Conservation (phyloP, 2,113 vertebrate species). For the Sardina pilchardus region DNA sequence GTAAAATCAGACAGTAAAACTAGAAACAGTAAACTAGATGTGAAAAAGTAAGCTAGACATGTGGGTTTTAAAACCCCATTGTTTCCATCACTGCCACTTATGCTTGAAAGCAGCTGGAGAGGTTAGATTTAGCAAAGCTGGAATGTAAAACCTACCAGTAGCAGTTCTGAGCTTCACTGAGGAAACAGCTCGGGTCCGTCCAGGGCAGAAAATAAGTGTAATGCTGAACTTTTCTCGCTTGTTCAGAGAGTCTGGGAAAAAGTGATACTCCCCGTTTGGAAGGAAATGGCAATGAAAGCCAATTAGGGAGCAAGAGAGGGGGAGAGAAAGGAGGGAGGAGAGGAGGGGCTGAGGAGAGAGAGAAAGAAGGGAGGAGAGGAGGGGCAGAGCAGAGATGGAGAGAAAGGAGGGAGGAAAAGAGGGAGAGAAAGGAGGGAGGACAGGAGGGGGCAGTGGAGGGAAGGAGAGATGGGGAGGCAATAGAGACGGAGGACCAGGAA, state of each 20-base stretch:
- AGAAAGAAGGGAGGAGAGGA: slow-evolving; percentile 17
- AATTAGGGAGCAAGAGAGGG: slow-evolving; percentile 62
- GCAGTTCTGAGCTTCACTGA: slow-evolving; percentile 30
- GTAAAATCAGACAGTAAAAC: neutral
- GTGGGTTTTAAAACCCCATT: neutral
- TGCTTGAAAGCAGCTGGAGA: neutral
- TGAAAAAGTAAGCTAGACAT: neutral
- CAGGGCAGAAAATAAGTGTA: slow-evolving; percentile 45
- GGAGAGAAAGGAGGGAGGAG: neutral
- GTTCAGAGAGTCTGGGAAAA: slow-evolving; percentile 52
- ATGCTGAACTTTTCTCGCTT: slow-evolving; percentile 45
- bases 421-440: slow-evolving; percentile 13
- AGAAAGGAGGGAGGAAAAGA: neutral
- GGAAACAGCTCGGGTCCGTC: slow-evolving; percentile 30
- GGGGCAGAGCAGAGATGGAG: slow-evolving; percentile 22
- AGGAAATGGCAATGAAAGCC: slow-evolving; percentile 65
- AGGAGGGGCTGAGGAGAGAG: slow-evolving; percentile 5
- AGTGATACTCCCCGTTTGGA: slow-evolving; percentile 47
- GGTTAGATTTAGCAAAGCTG: neutral
- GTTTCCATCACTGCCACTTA: neutral
- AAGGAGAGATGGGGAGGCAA: slow-evolving; percentile 27
- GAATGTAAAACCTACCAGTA: slow-evolving; percentile 40
- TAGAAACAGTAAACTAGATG: too few relatives aligned
- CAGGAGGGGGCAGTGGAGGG: slow-evolving; percentile 13
- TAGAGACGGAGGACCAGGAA: neutral